Evolutionary conservation across 2,888 invertebrate genomes (phyloP).

Genomic region (Caenorhabditis wallacei): DNA sequence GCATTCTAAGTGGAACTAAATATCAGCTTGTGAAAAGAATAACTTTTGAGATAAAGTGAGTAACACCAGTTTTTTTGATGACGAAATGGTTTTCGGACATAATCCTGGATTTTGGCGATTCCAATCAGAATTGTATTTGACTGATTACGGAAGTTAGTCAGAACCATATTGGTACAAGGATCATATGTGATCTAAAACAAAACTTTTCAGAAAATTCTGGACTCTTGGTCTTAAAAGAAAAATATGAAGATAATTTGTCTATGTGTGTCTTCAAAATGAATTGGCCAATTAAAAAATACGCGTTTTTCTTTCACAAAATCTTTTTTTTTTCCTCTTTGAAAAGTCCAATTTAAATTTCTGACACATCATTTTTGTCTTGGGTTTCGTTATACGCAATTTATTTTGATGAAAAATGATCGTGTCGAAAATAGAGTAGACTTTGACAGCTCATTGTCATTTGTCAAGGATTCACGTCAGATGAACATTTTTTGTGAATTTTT

Average conservation of each 20-base stretch:
- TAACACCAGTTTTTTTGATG: too few relatives aligned
- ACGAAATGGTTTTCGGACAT: too few relatives aligned
- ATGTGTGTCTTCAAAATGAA: neutral
- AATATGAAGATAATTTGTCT: neutral
- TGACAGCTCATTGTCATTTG: neutral
- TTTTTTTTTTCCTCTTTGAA: neutral
- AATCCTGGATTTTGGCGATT: neutral
- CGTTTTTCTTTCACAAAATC: neutral
- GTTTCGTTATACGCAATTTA: neutral
- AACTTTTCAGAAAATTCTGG: too few relatives aligned
- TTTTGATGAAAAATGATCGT: neutral
- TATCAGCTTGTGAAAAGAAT: neutral
- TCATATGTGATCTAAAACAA: too few relatives aligned
- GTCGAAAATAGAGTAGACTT: too few relatives aligned
- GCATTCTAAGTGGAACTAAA: neutral
- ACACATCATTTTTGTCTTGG: constrained; percentile 1
- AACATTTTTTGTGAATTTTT: too few relatives aligned
- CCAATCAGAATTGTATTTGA: neutral
- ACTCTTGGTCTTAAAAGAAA: neutral
- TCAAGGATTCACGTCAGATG: neutral
- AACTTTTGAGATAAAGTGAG: neutral
- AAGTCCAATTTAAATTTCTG: neutral
- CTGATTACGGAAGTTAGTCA: neutral
- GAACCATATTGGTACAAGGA: neutral
- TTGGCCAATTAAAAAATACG: neutral